Evolutionary conservation across 2,888 invertebrate genomes (phyloP), one percentile per base, ranked within the genome.

Genomic region (Synanthedon formicaeformis): DNA sequence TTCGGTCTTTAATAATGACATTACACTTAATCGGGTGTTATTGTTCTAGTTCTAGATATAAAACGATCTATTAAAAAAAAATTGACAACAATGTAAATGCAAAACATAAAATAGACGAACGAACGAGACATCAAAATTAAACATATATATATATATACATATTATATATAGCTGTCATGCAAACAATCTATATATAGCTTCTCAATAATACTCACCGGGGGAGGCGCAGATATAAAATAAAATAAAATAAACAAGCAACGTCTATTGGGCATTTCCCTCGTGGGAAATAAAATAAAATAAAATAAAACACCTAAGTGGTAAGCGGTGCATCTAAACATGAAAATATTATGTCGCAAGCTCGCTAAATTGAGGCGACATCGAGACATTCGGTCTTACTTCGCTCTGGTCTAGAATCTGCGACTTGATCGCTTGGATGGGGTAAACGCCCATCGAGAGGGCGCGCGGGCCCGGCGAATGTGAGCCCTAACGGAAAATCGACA

Each of bases 381-480:
- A 76, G 73, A 76, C 56, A 54, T 59, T 74, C 69, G 66, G 88
- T 93, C 96, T 96, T 95, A 96, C 96, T 91, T 95, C 94, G 84
- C 94, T 92, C 86, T 92, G 92, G 88, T 92, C 92, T 83, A 94
- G 92, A 85, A 96, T 94, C 90, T 92, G 92, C 82, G 96, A 96
- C 89, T 93, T 92, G 89, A 96, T 90, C 88, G 92, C 92, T 90
- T 95, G 94, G 84, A 95, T 93, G 80, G 95, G 96, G 89, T 92
- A 96, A 81, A 94, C 92, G 75, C 96, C 96, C 94, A 95, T 94
- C 71, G 95, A 94, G 71, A 94, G 92, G 81, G 93, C 93, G 83
- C 96, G 93, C 84, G 95, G 94, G 89, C 94, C 95, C 82, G 96
- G 96, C 86, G 96, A 96, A 88, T 94, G 94, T 77, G 94, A 93